Base-by-base conservation (phyloP, 2,888 invertebrate species). In the Strigamia maritima region DNA sequence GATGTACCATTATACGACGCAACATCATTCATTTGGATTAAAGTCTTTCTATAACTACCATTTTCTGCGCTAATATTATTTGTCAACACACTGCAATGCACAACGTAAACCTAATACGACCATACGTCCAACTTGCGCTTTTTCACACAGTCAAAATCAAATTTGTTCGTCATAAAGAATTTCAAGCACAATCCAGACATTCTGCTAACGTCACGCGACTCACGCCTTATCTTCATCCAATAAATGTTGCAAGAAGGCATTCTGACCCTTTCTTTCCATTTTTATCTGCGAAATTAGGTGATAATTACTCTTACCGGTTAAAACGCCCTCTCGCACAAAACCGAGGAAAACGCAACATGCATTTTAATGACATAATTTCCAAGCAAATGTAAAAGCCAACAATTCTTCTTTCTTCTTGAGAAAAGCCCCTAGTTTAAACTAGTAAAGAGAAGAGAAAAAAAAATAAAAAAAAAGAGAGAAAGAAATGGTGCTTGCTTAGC, bases 1-100 rank as follows among this genome's bases (percentile, higher is more conserved):
- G 70, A 3, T 28, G 70, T 70, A 70, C 54, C 28, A 26, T 70
- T 28, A 28, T 1, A 28, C 28, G 26, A 70, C 26, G 26, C 26
- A 70, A 70, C 70, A 70, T 70, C 70, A 70, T 70, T 70, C 70
- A 70, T 70, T 70, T 28, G 70, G 70, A 70, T 70, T 70, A 70
- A 70, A 70, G 70, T 70, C 54, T 70, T 26, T 70, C 14, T 12
- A 70, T 8, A n/a, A 22, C 19, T 6, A n/a, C 22, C 19, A 22
- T 54, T 54, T 54, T 19, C n/a, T 19, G 19, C 6, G 19, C 54
- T 19, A 54, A 22, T 54, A 54, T 54, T 54, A 54, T 54, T 54
- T 44, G 16, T 54, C 54, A 19, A 22, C 54, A 54, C 19, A n/a
- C 19, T 19, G 19, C 8, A n/a, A 54, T 19, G 8, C 19, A 10